Evolutionary conservation across 2,797 vertebrate species (phyloP).

Genomic region (Hippocampus kuda): DNA sequence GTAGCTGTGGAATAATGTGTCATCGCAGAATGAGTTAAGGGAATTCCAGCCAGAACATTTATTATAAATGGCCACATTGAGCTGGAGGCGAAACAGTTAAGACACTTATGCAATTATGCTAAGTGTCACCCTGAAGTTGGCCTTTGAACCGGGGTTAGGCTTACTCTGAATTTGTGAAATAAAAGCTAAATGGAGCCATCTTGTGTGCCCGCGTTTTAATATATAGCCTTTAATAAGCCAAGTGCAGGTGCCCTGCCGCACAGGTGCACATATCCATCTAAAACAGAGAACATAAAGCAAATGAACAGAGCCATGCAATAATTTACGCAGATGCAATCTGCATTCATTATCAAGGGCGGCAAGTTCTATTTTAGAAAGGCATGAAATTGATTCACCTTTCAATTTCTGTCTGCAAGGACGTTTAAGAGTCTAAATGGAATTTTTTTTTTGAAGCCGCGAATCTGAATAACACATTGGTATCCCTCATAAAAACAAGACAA

Average conservation of each 20-base stretch:
- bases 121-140: constrained; percentile 70
- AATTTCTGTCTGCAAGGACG: constrained; percentile 36
- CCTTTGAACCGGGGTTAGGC: constrained; percentile 72
- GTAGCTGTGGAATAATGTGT: constrained; percentile 62
- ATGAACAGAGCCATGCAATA: constrained; percentile 54
- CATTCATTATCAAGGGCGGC: constrained; percentile 57
- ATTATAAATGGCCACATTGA: constrained; percentile 69
- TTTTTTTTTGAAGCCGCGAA: constrained; percentile 27
- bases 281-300: constrained; percentile 65
- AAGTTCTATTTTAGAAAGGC: constrained; percentile 47
- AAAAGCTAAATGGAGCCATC: constrained; percentile 73
- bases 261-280: constrained; percentile 65
- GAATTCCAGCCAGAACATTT: constrained; percentile 56
- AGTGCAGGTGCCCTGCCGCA: constrained; percentile 60
- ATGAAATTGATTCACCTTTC: constrained; percentile 42
- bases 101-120: constrained; percentile 78
- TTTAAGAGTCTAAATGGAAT: constrained; percentile 32
- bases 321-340: constrained; percentile 61
- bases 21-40: constrained; percentile 62
- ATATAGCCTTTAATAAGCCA: constrained; percentile 72
- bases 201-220: constrained; percentile 61
- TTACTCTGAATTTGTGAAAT: constrained; percentile 72
- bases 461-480: constrained; percentile 17
- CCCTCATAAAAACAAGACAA: neutral
- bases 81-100: constrained; percentile 70